Percentiles rank a stretch among this genome's conserved stretches.
phyloP scores from a whole-genome alignment of 2,113 vertebrate species.

The Syrmaticus mikado region DNA sequence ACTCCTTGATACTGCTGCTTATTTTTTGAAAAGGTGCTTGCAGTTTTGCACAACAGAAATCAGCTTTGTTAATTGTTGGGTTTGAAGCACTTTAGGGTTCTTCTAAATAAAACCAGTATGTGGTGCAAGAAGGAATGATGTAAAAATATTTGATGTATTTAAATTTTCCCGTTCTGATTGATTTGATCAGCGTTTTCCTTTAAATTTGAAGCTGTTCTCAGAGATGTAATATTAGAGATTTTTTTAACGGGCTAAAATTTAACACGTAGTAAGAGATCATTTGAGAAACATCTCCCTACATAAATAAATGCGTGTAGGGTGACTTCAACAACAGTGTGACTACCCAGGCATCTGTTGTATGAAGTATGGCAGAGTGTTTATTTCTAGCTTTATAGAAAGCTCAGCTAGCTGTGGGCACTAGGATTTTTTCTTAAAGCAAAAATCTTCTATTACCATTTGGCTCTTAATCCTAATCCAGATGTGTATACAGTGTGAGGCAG shows the following conservation, averaged over 20 bases:
- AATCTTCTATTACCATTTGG: not conserved
- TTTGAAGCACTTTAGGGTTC: constrained; percentile 63
- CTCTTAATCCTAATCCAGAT: not conserved
- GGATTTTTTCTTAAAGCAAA: not conserved
- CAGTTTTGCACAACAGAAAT: constrained; percentile 62
- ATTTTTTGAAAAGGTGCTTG: constrained; percentile 26
- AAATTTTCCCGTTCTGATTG: not conserved
- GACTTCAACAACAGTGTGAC: not conserved
- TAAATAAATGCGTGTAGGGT: not conserved
- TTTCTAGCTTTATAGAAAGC: not conserved
- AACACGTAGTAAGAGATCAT: not conserved
- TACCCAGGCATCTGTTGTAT: not conserved
- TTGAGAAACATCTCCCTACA: not conserved
- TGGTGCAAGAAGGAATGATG: constrained; percentile 9
- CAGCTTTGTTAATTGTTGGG: constrained; percentile 6
- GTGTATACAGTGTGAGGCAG: not conserved
- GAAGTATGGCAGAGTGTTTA: not conserved
- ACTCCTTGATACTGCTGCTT: constrained; percentile 29
- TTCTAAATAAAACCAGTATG: not conserved
- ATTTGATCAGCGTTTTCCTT: not conserved
- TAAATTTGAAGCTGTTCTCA: not conserved
- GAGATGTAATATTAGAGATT: not conserved
- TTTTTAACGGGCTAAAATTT: not conserved
- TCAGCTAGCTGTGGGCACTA: not conserved
- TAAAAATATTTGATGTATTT: not conserved